These are phyloP conservation scores for Ahaetulla prasina DNA, from an alignment of 2,113 vertebrate genomes.

Conservation along the genomic window DNA sequence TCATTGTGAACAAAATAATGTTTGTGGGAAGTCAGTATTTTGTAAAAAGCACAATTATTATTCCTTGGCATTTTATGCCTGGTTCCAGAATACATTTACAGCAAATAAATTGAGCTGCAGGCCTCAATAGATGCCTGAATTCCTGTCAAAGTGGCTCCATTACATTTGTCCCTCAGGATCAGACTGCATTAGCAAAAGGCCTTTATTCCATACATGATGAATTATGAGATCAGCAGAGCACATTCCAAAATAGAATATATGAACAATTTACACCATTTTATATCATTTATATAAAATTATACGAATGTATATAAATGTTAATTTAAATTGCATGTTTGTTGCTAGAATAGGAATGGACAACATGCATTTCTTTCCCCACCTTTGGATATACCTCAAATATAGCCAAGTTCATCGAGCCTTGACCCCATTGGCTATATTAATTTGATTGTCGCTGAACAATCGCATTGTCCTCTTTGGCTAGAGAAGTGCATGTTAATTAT, in stretches of 20 bases:
- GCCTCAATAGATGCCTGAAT: conserved; percentile 60
- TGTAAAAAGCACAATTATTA: conserved; percentile 1
- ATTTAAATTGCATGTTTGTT: conserved; percentile 17
- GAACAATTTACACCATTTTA: background rate
- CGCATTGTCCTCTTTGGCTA: conserved; percentile 78
- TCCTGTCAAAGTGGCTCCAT: conserved; percentile 71
- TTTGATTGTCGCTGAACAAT: conserved; percentile 96
- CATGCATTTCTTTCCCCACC: conserved; percentile 20
- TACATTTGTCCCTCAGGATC: conserved; percentile 70
- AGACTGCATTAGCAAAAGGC: conserved; percentile 62
- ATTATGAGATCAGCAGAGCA: conserved; percentile 51
- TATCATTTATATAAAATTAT: background rate
- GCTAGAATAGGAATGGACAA: conserved; percentile 55
- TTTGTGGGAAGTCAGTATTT: conserved; percentile 42
- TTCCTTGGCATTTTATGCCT: conserved; percentile 2
- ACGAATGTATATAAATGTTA: background rate
- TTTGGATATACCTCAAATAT: conserved; percentile 47
- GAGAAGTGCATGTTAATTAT: conserved; percentile 96
- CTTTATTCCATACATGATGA: conserved; percentile 61
- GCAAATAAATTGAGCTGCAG: conserved; percentile 59
- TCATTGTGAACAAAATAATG: conserved; percentile 41
- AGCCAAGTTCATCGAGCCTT: conserved; percentile 84
- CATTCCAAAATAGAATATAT: conserved; percentile 50
- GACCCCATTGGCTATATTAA: conserved; percentile 92
- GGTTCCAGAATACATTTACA: conserved; percentile 42